Evolutionary conservation across 2,113 vertebrate genomes (phyloP).

Genomic region (Salvelinus sp.): DNA sequence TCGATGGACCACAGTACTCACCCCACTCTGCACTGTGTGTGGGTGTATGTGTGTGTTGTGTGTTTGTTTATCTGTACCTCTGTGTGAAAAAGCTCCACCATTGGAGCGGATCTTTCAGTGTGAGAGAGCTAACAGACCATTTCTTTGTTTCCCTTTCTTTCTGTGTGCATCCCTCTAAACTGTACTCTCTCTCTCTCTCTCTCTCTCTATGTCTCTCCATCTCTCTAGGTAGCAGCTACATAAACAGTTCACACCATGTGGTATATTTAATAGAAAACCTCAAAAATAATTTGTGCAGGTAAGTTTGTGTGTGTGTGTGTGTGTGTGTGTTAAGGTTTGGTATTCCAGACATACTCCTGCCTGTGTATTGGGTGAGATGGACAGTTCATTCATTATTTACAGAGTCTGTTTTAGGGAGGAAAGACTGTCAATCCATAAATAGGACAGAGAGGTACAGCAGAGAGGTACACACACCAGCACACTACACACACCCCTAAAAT

Average conservation of each 20-base stretch:
- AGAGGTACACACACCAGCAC: slow-evolving; percentile 28
- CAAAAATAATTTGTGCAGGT: too few species aligned
- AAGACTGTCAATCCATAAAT: slow-evolving; percentile 63
- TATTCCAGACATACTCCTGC: slow-evolving; percentile 49
- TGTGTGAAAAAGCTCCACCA: slow-evolving; percentile 38
- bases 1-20: slow-evolving; percentile 60
- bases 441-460: slow-evolving; percentile 47
- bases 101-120: slow-evolving; percentile 26
- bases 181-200: background rate
- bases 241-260: background rate
- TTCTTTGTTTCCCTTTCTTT: background rate
- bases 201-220: background rate
- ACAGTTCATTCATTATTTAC: slow-evolving; percentile 67
- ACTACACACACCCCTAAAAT: background rate
- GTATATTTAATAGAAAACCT: too few species aligned
- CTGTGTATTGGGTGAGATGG: slow-evolving; percentile 49
- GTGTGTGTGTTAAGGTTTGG: background rate
- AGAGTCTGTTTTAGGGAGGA: slow-evolving; percentile 51
- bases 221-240: background rate
- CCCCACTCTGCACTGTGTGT: slow-evolving; percentile 9
- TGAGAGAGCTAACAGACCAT: slow-evolving; percentile 5
- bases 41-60: slow-evolving; percentile 6
- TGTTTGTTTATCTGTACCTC: slow-evolving; percentile 18
- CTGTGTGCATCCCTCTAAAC: background rate
- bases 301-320: background rate